Evolutionary conservation across 2,888 invertebrate genomes (phyloP), one percentile per base, ranked within the genome.

Genomic region (Macrosoma leucophasiata): DNA sequence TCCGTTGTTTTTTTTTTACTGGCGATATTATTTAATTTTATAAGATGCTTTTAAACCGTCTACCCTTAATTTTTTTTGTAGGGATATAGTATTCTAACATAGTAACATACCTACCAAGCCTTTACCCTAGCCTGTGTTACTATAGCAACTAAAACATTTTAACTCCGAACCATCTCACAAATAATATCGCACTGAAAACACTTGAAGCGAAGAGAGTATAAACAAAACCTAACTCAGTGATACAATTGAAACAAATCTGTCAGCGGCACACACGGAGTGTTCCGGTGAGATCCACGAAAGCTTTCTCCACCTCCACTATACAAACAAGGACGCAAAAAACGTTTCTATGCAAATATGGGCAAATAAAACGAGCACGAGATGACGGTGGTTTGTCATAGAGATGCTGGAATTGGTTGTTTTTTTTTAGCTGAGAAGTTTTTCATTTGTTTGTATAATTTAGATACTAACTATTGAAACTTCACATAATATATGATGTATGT

Each of bases 291-390:
- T 60, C 52, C 59, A 56, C 62, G 63, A 50, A 66, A 70, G 72
- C 71, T 70, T 72, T 73, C 74, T 73, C 70, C 67, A 77, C 75
- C 77, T 71, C 72, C 73, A 66, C 75, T 75, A 65, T 70, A 76
- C 79, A 82, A 81, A 82, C 78, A 79, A 74, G 77, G 60, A 73
- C 76, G 73, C 74, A 81, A 84, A 78, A 82, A 84, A 82, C 82
- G 79, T 82, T 84, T 81, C 75, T 73, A 84, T 84, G 82, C 81
- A 84, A 84, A 84, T 82, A 79, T 62, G 72, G 65, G 72, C 78
- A 81, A 82, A 84, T 81, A 84, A 79, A 81, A 72, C 68, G 70
- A 62, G 71, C 69, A 70, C 62, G 70, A 71, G 72, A 64, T 67
- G 61, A 55, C 53, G 53, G 43, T 39, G 42, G 53, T 23, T 23